These are phyloP conservation scores for Lophochroa leadbeateri DNA, from an alignment of 2,113 vertebrate genomes.

Conservation along the genomic window DNA sequence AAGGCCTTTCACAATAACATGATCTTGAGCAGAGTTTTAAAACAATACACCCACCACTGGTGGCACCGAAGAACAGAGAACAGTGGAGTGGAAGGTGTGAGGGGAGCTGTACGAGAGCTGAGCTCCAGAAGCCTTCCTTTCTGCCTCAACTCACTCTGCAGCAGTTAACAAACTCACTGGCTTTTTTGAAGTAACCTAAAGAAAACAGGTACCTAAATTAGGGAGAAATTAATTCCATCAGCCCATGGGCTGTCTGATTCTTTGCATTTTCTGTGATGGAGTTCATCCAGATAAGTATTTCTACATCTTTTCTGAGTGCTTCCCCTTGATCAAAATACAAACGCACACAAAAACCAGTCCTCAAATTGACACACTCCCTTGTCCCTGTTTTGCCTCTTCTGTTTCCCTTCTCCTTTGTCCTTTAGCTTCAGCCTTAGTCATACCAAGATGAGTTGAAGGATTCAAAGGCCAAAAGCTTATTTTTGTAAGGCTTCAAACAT, in stretches of 20 bases:
- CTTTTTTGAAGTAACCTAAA: background rate
- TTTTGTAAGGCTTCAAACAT: background rate
- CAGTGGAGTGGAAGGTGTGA: fast-evolving
- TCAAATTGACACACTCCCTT: background rate
- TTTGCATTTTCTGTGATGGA: background rate
- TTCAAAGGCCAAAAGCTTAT: background rate
- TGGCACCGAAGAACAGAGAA: background rate
- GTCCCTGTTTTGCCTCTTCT: background rate
- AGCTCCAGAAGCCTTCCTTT: background rate
- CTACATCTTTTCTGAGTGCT: background rate
- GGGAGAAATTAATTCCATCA: background rate
- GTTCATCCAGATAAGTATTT: background rate
- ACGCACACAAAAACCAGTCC: background rate
- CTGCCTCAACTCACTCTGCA: background rate
- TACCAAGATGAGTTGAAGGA: background rate
- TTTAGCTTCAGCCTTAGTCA: background rate
- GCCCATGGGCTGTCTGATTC: background rate
- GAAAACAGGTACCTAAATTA: background rate
- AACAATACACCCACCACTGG: background rate
- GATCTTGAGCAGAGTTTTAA: background rate
- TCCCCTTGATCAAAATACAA: background rate
- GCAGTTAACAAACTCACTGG: background rate
- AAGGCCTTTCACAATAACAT: background rate
- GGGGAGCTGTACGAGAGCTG: background rate
- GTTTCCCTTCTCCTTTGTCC: background rate